A percentile compares a stretch with the other conserved stretches of the same genome.
Conservation (phyloP, 1,140 invertebrate species). For the Halotydeus destructor region DNA sequence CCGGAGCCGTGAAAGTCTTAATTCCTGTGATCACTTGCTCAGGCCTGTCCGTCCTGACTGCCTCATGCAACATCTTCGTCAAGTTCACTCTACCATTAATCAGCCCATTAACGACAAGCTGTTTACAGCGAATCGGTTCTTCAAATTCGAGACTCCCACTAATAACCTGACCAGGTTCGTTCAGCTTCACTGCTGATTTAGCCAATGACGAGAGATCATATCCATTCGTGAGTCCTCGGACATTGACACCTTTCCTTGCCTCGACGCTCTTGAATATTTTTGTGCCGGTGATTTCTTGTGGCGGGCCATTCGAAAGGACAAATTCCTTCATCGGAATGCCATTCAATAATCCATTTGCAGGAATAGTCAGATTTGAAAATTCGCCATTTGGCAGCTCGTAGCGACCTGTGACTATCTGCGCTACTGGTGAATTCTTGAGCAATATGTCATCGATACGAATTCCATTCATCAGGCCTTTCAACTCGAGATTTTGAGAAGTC, state of each 20-base stretch:
- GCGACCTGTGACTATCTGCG: not conserved
- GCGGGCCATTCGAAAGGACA: not conserved
- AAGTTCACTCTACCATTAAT: constrained; percentile 3
- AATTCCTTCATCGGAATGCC: not conserved
- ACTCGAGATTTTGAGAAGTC: not conserved
- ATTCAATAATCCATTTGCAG: not conserved
- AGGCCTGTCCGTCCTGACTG: not conserved
- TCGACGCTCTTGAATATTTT: not conserved
- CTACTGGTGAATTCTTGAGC: not conserved
- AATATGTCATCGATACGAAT: not conserved
- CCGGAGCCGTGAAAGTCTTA: not conserved
- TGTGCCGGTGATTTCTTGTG: not conserved
- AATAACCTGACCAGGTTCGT: not conserved
- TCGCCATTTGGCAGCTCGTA: not conserved
- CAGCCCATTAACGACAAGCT: not conserved
- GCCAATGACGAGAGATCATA: not conserved
- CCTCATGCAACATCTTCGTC: not conserved
- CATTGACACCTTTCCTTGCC: not conserved
- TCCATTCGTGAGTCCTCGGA: not conserved
- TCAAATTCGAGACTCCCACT: not conserved
- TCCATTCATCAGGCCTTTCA: not conserved
- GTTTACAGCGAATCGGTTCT: not conserved
- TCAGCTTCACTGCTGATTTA: not conserved
- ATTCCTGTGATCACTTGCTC: not conserved
- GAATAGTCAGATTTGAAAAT: not conserved